phyloP scores from a whole-genome alignment of 53 echinoderm and acorn worm genomes.

The Glandiceps talaboti region DNA sequence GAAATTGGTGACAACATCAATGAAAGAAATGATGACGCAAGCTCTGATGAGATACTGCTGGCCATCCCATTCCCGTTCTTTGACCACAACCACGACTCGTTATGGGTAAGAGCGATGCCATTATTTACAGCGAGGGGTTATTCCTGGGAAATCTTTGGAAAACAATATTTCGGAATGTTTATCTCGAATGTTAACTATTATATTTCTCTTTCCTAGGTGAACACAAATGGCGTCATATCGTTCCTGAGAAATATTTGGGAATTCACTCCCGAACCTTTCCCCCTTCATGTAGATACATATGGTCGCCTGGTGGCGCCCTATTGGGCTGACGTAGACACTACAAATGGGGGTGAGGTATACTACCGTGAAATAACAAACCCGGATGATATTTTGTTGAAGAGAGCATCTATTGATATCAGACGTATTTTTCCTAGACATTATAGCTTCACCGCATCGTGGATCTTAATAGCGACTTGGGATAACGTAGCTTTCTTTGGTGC shows the following conservation, averaged over 20 bases:
- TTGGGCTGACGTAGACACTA: not conserved
- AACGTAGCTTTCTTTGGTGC: constrained; percentile 47
- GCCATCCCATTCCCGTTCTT: constrained; percentile 68
- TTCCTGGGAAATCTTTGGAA: no score
- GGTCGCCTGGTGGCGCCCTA: constrained; percentile 68
- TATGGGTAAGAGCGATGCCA: constrained; percentile 89
- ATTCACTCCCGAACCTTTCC: constrained; percentile 74
- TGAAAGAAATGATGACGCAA: constrained; percentile 31
- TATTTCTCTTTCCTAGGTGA: constrained; percentile 38
- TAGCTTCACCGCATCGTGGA: constrained; percentile 39
- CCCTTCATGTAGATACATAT: constrained; percentile 32
- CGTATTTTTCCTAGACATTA: constrained; percentile 43
- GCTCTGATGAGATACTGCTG: constrained; percentile 10
- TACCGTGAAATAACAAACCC: constrained; percentile 35
- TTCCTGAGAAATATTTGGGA: constrained; percentile 52
- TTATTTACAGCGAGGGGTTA: no score
- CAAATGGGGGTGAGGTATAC: constrained; percentile 29
- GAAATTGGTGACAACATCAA: constrained; percentile 21
- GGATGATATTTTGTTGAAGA: not conserved
- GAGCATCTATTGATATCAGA: constrained; percentile 31
- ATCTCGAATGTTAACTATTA: no score
- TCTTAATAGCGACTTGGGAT: constrained; percentile 61
- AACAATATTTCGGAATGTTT: no score
- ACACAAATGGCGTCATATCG: constrained; percentile 81
- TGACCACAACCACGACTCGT: constrained; percentile 65